Conservation (phyloP, 1,140 invertebrate genomes). For the Ostrea denselamellosa region DNA sequence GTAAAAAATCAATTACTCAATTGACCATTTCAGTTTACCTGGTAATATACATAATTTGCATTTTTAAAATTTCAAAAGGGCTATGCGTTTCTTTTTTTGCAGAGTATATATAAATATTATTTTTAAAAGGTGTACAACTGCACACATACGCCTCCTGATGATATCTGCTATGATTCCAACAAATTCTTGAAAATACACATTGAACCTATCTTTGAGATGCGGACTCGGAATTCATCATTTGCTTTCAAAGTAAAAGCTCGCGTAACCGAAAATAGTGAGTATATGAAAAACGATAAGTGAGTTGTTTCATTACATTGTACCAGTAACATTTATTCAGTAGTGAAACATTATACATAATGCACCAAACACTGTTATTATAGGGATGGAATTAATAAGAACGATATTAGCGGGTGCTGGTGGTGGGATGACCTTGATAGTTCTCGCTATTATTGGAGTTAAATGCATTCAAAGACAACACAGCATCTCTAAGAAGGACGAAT, state of each 20-base stretch:
- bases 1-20: too few species aligned
- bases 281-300: background rate
- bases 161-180: background rate
- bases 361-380: background rate
- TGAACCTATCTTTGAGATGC: background rate
- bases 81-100: too few species aligned
- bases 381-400: background rate
- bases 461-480: background rate
- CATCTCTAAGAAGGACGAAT: background rate
- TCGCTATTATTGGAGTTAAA: background rate
- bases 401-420: background rate
- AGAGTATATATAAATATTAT: too few species aligned
- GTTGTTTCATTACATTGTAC: background rate
- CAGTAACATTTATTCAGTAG: too few species aligned
- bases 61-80: too few species aligned
- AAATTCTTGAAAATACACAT: background rate
- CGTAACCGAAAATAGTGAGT: background rate
- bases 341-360: background rate
- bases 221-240: background rate
- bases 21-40: too few species aligned
- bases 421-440: background rate
- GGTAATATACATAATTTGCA: too few species aligned
- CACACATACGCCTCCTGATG: background rate
- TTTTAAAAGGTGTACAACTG: background rate
- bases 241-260: background rate